Conservation (phyloP, 1,140 invertebrate genomes). For the Oreohelix idahoensis region DNA sequence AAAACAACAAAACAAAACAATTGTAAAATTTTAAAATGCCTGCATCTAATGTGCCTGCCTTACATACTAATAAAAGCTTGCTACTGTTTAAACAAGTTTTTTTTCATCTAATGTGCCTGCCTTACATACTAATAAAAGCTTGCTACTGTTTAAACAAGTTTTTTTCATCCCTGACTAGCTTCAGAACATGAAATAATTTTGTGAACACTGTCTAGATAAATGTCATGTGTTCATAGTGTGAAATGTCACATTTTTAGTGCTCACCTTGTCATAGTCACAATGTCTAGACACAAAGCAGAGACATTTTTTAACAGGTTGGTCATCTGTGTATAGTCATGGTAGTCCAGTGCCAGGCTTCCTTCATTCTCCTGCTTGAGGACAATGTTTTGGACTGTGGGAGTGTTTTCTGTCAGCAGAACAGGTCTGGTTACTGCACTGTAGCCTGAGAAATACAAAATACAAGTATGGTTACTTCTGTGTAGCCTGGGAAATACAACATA, state of each 20-base stretch:
- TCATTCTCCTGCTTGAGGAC: slow-evolving; percentile 49
- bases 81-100: no score
- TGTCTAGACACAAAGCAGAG: slow-evolving; percentile 12
- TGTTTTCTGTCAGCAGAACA: slow-evolving; percentile 46
- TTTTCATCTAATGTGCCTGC: not conserved
- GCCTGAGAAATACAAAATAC: slow-evolving; percentile 51
- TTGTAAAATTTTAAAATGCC: no score
- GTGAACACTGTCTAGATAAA: no score
- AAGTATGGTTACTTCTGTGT: no score
- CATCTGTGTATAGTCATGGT: slow-evolving; percentile 38
- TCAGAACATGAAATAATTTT: no score
- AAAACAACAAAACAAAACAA: no score
- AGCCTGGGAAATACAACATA: no score
- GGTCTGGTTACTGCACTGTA: slow-evolving; percentile 54
- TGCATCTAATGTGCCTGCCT: no score
- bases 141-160: no score
- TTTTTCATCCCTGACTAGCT: no score
- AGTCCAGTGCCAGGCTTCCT: not conserved
- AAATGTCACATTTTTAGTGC: not conserved
- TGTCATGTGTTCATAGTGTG: no score
- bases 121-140: not conserved
- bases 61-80: no score
- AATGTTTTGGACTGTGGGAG: slow-evolving; percentile 39
- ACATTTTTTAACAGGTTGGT: slow-evolving; percentile 35
- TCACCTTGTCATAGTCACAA: slow-evolving; percentile 34